Conservation (phyloP, 1,140 invertebrate genomes). For the Pogonus chalceus region DNA sequence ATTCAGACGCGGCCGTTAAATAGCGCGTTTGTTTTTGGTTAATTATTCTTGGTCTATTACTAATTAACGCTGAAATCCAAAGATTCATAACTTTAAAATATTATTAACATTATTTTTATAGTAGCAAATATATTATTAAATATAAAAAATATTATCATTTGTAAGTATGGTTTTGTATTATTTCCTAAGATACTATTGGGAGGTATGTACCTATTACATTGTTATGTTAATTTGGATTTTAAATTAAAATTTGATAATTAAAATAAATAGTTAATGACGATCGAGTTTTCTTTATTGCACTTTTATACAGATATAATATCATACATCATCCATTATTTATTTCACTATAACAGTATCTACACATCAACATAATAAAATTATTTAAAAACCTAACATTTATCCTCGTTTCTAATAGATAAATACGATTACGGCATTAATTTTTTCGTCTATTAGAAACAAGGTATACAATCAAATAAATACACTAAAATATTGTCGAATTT, state of each 20-base stretch:
- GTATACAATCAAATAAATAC: too few relatives aligned
- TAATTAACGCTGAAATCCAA: not conserved
- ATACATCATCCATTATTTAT: not conserved
- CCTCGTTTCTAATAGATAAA: too few relatives aligned
- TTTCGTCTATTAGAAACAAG: too few relatives aligned
- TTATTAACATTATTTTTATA: conserved; percentile 6
- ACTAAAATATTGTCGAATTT: too few relatives aligned
- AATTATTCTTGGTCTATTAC: not conserved
- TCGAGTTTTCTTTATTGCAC: not conserved
- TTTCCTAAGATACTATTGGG: not conserved
- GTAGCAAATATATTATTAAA: not conserved
- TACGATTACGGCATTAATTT: too few relatives aligned
- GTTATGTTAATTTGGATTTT: not conserved
- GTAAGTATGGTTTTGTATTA: not conserved
- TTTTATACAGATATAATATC: not conserved
- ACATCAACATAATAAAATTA: not conserved
- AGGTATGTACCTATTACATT: not conserved
- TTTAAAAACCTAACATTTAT: too few relatives aligned
- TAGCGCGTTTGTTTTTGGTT: too few relatives aligned
- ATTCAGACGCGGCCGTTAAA: too few relatives aligned
- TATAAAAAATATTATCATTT: not conserved
- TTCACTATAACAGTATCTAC: not conserved
- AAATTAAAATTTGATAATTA: not conserved
- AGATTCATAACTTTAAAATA: not conserved
- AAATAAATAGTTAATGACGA: conserved; percentile 2